Evolutionary conservation across 2,797 vertebrate genomes (phyloP).

Genomic region (Danio aesculapii): DNA sequence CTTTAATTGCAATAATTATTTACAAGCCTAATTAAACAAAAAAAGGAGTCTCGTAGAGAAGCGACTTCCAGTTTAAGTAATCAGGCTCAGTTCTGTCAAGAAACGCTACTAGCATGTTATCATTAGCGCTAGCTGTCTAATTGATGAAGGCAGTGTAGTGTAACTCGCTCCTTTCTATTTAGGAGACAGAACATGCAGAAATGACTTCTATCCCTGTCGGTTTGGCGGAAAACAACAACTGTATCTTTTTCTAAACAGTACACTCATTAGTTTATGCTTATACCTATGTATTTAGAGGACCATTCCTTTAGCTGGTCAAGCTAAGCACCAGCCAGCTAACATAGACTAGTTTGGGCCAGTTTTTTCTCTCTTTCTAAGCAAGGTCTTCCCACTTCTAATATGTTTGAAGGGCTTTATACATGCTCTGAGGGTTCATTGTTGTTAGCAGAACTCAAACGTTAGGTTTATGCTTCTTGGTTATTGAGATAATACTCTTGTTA

Average conservation of each 20-base stretch:
- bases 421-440: too few species aligned
- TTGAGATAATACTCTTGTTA: too few species aligned
- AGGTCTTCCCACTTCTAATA: too few species aligned
- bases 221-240: slow-evolving; percentile 42
- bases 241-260: slow-evolving; percentile 7
- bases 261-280: too few species aligned
- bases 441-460: too few species aligned
- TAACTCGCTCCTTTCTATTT: slow-evolving; percentile 38
- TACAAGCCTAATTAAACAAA: slow-evolving; percentile 86
- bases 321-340: too few species aligned
- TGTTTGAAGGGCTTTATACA: too few species aligned
- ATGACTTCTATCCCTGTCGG: slow-evolving; percentile 35
- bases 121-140: slow-evolving; percentile 60
- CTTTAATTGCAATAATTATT: slow-evolving; percentile 89
- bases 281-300: slow-evolving; percentile 1
- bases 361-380: too few species aligned
- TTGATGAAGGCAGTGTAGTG: slow-evolving; percentile 53
- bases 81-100: slow-evolving; percentile 74
- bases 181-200: slow-evolving; percentile 37
- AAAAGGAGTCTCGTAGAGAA: slow-evolving; percentile 74
- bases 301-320: too few species aligned
- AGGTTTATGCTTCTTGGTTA: too few species aligned
- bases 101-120: slow-evolving; percentile 60
- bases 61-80: slow-evolving; percentile 74
- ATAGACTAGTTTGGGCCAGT: too few species aligned